phyloP scores from a whole-genome alignment of 2,113 vertebrate genomes.

The Equus przewalskii region DNA sequence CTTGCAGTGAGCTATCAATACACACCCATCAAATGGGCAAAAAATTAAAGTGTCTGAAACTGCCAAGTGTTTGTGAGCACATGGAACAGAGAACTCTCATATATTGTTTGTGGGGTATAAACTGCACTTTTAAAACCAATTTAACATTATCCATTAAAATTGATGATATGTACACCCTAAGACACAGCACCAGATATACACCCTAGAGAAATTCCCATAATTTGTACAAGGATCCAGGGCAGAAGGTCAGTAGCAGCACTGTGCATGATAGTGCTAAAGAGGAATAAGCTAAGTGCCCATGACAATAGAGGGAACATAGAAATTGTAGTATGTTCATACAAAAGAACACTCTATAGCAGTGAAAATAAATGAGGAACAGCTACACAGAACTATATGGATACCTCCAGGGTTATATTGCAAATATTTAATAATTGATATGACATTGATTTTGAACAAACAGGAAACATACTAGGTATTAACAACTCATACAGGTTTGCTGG shows the following conservation, averaged over 20 bases:
- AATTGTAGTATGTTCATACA: background rate
- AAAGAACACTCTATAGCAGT: background rate
- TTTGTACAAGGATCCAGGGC: background rate
- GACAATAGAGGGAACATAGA: background rate
- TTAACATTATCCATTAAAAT: background rate
- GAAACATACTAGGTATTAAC: background rate
- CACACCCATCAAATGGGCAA: fast-evolving
- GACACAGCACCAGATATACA: background rate
- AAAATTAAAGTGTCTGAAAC: background rate
- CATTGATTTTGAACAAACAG: background rate
- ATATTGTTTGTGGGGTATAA: background rate
- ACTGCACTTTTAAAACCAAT: background rate
- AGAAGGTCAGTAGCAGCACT: background rate
- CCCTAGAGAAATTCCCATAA: background rate
- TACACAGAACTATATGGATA: background rate
- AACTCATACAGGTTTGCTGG: background rate
- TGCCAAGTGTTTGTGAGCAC: background rate
- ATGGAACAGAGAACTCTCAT: background rate
- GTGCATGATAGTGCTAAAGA: background rate
- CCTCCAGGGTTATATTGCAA: background rate
- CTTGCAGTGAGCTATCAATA: background rate
- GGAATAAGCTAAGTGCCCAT: background rate
- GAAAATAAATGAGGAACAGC: background rate
- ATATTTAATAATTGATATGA: background rate
- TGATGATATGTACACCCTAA: background rate